phyloP scores from a whole-genome alignment of 2,113 vertebrate genomes.

The Pomatostomus ruficeps region DNA sequence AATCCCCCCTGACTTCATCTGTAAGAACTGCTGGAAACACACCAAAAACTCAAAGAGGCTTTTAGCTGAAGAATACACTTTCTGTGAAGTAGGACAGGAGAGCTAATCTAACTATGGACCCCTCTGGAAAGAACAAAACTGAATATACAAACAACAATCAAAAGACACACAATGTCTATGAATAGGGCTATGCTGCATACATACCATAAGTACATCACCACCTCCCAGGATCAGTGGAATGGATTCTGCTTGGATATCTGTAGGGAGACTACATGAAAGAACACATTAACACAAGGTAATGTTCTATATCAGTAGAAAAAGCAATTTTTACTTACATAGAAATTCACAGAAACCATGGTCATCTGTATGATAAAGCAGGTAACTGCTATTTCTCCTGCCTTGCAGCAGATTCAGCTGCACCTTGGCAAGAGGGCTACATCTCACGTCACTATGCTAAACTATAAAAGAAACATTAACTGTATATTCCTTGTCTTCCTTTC shows the following conservation, averaged over 20 bases:
- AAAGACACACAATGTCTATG: not conserved
- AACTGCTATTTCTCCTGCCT: not conserved
- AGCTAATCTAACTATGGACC: not conserved
- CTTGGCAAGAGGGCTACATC: not conserved
- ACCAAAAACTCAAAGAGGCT: not conserved
- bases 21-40: not conserved
- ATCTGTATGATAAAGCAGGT: not conserved
- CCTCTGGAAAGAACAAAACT: not conserved
- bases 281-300: not conserved
- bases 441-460: not conserved
- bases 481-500: not conserved
- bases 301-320: not conserved
- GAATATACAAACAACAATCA: not conserved
- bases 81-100: not conserved
- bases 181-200: constrained; percentile 45
- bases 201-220: constrained; percentile 96
- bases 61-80: not conserved
- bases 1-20: not conserved
- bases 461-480: not conserved
- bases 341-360: not conserved
- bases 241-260: constrained; percentile 97
- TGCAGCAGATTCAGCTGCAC: not conserved
- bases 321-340: not conserved
- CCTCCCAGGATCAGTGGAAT: constrained; percentile 94
- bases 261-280: constrained; percentile 82